phyloP scores from a whole-genome alignment of 2,113 vertebrate genomes.

The Enhydra lutris region DNA sequence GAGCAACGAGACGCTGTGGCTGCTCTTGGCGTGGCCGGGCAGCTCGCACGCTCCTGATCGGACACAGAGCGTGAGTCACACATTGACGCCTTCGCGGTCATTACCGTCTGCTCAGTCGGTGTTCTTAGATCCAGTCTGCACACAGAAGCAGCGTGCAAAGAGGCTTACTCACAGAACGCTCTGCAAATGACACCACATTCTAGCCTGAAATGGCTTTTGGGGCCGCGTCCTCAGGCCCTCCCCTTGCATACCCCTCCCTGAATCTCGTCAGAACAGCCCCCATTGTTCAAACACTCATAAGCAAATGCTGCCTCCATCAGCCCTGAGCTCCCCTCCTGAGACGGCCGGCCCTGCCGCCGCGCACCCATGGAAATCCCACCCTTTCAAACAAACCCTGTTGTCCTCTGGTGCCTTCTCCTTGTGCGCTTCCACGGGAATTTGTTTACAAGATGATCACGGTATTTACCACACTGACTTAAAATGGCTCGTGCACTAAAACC shows the following conservation, averaged over 20 bases:
- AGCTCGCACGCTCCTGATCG: too few relatives aligned
- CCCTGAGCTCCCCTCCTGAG: too few relatives aligned
- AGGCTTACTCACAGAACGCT: rapidly evolving
- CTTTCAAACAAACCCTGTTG: rapidly evolving
- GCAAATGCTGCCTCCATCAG: rapidly evolving
- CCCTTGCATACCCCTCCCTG: neutral
- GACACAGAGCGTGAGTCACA: rapidly evolving
- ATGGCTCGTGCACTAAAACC: rapidly evolving
- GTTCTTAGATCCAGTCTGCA: neutral
- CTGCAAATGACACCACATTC: neutral
- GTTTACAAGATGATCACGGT: rapidly evolving
- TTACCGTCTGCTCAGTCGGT: rapidly evolving
- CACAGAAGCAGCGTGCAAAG: rapidly evolving
- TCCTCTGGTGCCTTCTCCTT: neutral
- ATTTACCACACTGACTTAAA: too few relatives aligned
- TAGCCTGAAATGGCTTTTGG: neutral
- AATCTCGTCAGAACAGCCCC: neutral
- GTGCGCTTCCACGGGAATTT: rapidly evolving
- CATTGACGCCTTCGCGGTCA: rapidly evolving
- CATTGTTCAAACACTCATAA: rapidly evolving
- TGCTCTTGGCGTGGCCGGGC: neutral
- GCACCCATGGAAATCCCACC: neutral
- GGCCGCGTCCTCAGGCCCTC: rapidly evolving
- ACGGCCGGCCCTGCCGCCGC: rapidly evolving
- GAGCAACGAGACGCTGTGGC: rapidly evolving